Evolutionary conservation across 2,113 vertebrate species (phyloP), one percentile per base, ranked within the genome.

Genomic region (Sterna hirundo): DNA sequence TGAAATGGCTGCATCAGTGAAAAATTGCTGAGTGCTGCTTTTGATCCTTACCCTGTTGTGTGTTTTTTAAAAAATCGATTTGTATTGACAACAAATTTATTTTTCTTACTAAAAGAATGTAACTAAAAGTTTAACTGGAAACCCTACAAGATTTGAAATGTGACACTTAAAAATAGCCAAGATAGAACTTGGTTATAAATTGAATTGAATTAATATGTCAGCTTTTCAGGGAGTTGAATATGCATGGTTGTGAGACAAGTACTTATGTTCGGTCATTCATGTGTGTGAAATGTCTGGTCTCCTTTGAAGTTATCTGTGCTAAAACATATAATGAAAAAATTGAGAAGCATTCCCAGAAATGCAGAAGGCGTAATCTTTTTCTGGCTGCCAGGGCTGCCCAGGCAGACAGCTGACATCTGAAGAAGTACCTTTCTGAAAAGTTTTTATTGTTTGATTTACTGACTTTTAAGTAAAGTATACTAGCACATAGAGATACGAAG

Each of bases 1-100:
- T 38, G 47, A 86, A 91, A 83, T 85, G 71, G 36, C 78, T 69
- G 9, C 30, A 17, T 36, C 54, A 47, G 74, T 79, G 87, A 83
- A 62, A 85, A 86, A 92, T 49, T 77, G 25, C 40, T 60, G 8
- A 42, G 15, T 72, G 79, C 66, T 81, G 76, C 96, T 81, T 96
- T 95, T 93, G 81, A 74, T 88, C n/a, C 29, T 86, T 71, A 54
- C 26, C n/a, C 38, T 36, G 19, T 55, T 68, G 46, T 64, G 14
- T 57, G 7, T 40, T 83, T 77, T 86, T 21, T 2, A 34, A 30
- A 38, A 38, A 44, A 32, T 57, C 19, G 49, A 15, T 57, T 66
- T 92, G 78, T 87, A 36, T 70, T 66, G 78, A 60, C 78, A 86
- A 84, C 38, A 78, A 91, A 30, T 66, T 51, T 1, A 7, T 74